Percentiles rank a stretch among this genome's conserved stretches.
Evolutionary conservation across 2,113 vertebrate species (phyloP).

Genomic region (Hassar affinis): DNA sequence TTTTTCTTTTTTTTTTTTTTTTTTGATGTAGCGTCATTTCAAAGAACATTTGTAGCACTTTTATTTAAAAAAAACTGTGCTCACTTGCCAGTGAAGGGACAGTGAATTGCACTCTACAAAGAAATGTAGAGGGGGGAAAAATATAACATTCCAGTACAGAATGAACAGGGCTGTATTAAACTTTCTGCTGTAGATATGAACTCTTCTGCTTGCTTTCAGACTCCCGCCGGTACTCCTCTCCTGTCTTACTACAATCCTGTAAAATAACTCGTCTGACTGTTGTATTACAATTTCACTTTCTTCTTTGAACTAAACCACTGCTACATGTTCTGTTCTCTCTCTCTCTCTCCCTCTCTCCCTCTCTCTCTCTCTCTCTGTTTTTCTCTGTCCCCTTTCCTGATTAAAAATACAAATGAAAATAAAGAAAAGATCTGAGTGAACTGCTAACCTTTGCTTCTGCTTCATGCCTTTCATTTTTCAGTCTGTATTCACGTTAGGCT

Average conservation of each 20-base stretch:
- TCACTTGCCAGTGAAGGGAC: not conserved
- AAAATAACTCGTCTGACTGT: conserved; percentile 55
- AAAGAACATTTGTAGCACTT: conserved; percentile 41
- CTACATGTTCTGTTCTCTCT: conserved; percentile 52
- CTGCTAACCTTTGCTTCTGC: conserved; percentile 56
- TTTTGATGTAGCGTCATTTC: not conserved
- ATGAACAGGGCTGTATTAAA: conserved; percentile 5
- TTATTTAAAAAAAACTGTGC: not conserved
- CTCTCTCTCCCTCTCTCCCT: too few relatives aligned
- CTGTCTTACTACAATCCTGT: conserved; percentile 65
- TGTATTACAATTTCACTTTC: conserved; percentile 58
- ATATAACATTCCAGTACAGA: not conserved
- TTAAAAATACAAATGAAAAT: conserved; percentile 72
- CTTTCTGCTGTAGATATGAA: conserved; percentile 68
- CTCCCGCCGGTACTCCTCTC: conserved; percentile 56
- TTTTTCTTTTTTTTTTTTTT: too few relatives aligned
- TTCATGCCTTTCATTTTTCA: conserved; percentile 45
- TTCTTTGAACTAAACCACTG: conserved; percentile 71
- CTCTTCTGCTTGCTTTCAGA: conserved; percentile 67
- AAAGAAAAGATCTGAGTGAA: conserved; percentile 65
- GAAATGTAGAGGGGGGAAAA: not conserved
- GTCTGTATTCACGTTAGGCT: not conserved
- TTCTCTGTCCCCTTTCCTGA: conserved; percentile 66
- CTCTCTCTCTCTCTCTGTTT: too few relatives aligned
- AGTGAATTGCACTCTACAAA: not conserved